These are phyloP conservation scores for Lasioglossum albipes DNA, from an alignment of 1,140 invertebrate genomes.

Conservation along the genomic window DNA sequence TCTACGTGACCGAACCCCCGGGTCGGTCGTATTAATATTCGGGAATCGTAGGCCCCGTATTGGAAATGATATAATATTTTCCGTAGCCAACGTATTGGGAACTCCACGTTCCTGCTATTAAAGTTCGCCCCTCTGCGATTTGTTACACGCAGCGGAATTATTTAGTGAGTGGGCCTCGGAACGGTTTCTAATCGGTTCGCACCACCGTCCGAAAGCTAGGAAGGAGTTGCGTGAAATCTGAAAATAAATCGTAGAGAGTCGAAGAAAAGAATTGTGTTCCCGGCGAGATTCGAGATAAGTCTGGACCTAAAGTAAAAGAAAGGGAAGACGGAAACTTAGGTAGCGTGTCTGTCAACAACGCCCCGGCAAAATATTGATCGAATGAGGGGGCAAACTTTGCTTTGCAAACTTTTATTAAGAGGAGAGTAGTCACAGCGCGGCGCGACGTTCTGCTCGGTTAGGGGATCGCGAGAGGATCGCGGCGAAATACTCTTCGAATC, in stretches of 20 bases:
- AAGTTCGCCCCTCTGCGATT: not conserved
- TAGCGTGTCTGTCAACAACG: not conserved
- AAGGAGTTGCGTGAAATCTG: no score
- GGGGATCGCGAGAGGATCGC: not conserved
- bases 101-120: not conserved
- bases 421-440: not conserved
- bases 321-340: no score
- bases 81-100: not conserved
- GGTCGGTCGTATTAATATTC: slow-evolving; percentile 1
- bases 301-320: not conserved
- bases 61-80: slow-evolving; percentile 17
- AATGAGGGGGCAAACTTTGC: slow-evolving; percentile 3
- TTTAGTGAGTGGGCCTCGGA: not conserved
- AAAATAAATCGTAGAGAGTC: no score
- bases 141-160: not conserved
- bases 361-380: slow-evolving; percentile 2
- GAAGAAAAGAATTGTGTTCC: no score
- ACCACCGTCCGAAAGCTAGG: no score
- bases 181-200: not conserved
- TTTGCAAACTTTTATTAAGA: slow-evolving; percentile 4
- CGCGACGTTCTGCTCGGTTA: slow-evolving; percentile 1
- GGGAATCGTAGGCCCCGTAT: slow-evolving; percentile 2
- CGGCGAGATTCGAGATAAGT: no score
- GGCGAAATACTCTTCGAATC: not conserved
- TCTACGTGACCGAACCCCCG: slow-evolving; percentile 18